phyloP scores from a whole-genome alignment of 2,888 invertebrate species.

The Caradrina kadenii region DNA sequence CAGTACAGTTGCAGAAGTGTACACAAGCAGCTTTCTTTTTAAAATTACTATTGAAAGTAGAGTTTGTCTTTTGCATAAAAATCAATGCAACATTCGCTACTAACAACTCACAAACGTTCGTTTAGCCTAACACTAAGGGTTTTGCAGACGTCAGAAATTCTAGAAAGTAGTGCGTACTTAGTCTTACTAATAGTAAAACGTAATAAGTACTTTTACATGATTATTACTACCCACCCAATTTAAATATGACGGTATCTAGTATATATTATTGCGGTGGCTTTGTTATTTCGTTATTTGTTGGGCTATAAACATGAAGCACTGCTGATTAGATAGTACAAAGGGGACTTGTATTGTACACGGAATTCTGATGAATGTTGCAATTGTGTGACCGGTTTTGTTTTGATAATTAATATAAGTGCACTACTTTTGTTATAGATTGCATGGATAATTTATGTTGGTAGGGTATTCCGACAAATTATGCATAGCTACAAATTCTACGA shows the following conservation, averaged over 20 bases:
- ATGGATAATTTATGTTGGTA: not conserved
- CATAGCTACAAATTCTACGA: not conserved
- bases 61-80: too few species aligned
- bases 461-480: not conserved
- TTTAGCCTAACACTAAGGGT: too few species aligned
- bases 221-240: constrained; percentile 34
- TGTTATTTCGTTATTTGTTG: constrained; percentile 54
- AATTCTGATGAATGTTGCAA: constrained; percentile 57
- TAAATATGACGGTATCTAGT: constrained; percentile 36
- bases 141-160: constrained; percentile 1
- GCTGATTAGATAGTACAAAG: constrained; percentile 61
- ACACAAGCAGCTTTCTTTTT: too few species aligned
- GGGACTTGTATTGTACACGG: constrained; percentile 45
- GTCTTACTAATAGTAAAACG: not conserved
- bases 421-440: constrained; percentile 36
- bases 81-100: not conserved
- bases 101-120: too few species aligned
- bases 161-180: constrained; percentile 31
- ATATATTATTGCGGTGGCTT: constrained; percentile 43
- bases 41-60: too few species aligned
- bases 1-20: too few species aligned
- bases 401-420: constrained; percentile 50
- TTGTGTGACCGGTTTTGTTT: constrained; percentile 42
- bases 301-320: constrained; percentile 44
- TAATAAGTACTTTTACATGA: constrained; percentile 23